Conservation (phyloP, 2,113 vertebrate genomes). For the Laticauda colubrina region DNA sequence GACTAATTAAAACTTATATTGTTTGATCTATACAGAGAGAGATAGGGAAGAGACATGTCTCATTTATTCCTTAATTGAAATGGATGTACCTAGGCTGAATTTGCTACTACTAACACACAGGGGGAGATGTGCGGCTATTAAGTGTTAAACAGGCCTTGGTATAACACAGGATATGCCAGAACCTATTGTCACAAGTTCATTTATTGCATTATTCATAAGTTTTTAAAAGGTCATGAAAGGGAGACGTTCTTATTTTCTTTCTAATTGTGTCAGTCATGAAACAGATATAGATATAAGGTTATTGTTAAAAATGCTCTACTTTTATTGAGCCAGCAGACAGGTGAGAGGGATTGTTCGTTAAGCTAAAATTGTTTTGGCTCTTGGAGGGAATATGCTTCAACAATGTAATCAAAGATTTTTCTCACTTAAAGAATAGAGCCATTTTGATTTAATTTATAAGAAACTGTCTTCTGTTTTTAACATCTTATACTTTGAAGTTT, state of each 20-base stretch:
- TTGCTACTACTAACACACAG: conserved; percentile 12
- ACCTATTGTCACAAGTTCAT: conserved; percentile 34
- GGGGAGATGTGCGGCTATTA: conserved; percentile 19
- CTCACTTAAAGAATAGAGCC: not conserved
- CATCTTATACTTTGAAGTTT: not conserved
- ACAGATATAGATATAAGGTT: not conserved
- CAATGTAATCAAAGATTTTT: not conserved
- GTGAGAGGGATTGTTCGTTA: conserved; percentile 23
- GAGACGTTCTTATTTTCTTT: conserved; percentile 32
- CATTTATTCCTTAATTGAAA: not conserved
- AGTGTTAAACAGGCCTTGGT: conserved; percentile 2
- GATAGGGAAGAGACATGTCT: not conserved
- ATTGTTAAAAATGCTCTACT: conserved; percentile 31
- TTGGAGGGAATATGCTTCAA: not conserved
- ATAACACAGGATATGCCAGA: not conserved
- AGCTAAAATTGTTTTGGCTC: not conserved
- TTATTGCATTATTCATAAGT: conserved; percentile 39
- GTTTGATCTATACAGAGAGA: not conserved
- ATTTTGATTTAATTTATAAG: not conserved
- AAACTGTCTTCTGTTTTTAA: not conserved
- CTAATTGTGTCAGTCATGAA: conserved; percentile 6
- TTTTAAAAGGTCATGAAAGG: conserved; percentile 42
- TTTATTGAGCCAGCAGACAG: not conserved
- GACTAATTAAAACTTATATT: not conserved
- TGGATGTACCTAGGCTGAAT: not conserved